phyloP scores from a whole-genome alignment of 2,797 vertebrate species.

The Lepidocolaptes lacrymiger region DNA sequence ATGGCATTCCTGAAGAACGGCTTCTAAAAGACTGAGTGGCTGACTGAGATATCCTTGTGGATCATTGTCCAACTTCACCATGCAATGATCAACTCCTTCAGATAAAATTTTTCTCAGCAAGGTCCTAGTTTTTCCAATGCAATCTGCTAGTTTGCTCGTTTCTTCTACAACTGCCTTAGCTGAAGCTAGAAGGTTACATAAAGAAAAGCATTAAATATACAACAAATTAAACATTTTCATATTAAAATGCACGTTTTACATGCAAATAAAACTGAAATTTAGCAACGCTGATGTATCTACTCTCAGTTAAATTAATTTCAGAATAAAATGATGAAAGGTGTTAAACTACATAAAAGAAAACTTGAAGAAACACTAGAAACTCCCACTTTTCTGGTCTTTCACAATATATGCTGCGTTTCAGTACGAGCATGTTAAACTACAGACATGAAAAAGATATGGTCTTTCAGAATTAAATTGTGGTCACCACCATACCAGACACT shows the following conservation, averaged over 20 bases:
- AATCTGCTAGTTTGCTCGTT: conserved; percentile 97
- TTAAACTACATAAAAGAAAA: background rate
- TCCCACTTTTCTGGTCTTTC: background rate
- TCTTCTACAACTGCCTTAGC: conserved; percentile 97
- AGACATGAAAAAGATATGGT: background rate
- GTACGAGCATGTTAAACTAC: background rate
- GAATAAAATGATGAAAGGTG: background rate
- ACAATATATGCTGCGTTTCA: background rate
- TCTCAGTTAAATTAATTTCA: background rate
- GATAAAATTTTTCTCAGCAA: conserved; percentile 97
- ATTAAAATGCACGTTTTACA: background rate
- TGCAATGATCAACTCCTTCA: conserved; percentile 96
- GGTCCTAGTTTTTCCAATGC: conserved; percentile 97
- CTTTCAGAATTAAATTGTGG: background rate
- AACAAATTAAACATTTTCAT: background rate
- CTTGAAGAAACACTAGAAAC: background rate
- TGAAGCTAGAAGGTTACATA: conserved; percentile 81
- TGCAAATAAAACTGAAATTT: background rate
- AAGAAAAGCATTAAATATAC: background rate
- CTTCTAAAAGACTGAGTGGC: conserved; percentile 92
- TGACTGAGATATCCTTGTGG: conserved; percentile 96
- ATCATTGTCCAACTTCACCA: conserved; percentile 96
- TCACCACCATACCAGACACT: background rate
- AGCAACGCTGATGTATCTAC: background rate
- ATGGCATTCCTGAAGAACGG: conserved; percentile 97